Percentiles rank a stretch among this genome's conserved stretches.
Conservation (phyloP, 2,797 vertebrate genomes). For the Potorous gilbertii region DNA sequence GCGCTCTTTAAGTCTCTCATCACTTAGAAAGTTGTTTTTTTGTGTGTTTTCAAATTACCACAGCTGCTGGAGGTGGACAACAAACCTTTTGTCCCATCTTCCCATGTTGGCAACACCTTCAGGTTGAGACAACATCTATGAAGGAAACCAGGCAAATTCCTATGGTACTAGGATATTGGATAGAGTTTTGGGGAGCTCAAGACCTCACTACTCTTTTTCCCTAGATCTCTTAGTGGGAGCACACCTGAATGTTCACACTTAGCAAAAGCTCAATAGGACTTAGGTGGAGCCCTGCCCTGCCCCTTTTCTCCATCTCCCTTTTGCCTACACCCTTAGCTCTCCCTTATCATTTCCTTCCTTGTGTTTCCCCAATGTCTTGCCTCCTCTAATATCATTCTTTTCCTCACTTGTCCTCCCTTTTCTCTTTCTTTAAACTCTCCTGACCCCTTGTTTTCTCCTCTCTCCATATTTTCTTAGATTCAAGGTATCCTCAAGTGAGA, state of each 20-base stretch:
- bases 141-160: background rate
- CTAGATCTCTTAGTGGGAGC: background rate
- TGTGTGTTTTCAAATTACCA: background rate
- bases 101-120: background rate
- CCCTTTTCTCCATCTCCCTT: background rate
- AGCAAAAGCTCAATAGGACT: background rate
- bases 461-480: background rate
- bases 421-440: background rate
- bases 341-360: background rate
- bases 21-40: background rate
- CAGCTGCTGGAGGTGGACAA: background rate
- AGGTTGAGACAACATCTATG: background rate
- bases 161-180: background rate
- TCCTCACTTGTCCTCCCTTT: too few relatives aligned
- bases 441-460: background rate
- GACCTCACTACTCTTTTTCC: background rate
- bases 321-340: accelerated
- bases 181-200: background rate
- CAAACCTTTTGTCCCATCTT: background rate
- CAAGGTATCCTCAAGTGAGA: background rate
- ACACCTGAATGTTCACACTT: background rate
- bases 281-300: background rate
- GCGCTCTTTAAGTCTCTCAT: background rate
- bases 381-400: accelerated
- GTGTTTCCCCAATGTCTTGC: background rate